A percentile compares a stretch with the other conserved stretches of the same genome.
These are phyloP conservation scores for Orchesella flavescens DNA, from an alignment of 2,888 invertebrate genomes.

Conservation along the genomic window DNA sequence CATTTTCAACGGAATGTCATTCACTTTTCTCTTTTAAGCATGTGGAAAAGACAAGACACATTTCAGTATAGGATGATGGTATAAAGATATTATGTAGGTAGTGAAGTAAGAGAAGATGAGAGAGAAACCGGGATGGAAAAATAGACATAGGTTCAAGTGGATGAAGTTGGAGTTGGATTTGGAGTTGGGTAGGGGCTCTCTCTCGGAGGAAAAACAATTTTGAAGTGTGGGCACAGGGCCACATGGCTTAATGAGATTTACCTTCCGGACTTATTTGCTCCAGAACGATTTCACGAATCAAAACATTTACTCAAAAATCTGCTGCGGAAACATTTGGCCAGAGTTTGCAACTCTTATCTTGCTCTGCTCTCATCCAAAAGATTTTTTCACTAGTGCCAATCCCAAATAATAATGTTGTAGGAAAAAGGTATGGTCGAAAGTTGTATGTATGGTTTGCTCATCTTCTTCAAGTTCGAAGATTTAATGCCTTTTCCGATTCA, in stretches of 20 bases:
- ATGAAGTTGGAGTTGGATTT: background rate
- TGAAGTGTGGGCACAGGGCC: constrained; percentile 69
- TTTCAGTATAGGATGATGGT: background rate
- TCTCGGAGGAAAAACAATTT: constrained; percentile 66
- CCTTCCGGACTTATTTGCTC: constrained; percentile 71
- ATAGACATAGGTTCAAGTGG: constrained; percentile 38
- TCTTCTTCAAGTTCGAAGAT: too few relatives aligned
- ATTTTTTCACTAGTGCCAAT: too few relatives aligned
- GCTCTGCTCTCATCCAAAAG: background rate
- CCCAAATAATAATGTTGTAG: too few relatives aligned
- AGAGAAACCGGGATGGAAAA: constrained; percentile 4
- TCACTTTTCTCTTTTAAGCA: background rate
- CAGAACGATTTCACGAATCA: constrained; percentile 72
- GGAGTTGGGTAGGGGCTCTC: constrained; percentile 9
- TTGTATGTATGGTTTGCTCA: too few relatives aligned
- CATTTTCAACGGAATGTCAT: constrained; percentile 31
- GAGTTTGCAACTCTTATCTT: constrained; percentile 11
- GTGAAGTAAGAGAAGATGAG: background rate
- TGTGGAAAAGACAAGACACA: too few relatives aligned
- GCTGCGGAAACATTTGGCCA: constrained; percentile 64
- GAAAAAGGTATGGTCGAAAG: too few relatives aligned
- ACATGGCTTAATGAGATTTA: constrained; percentile 72
- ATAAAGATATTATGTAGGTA: background rate
- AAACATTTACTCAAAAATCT: constrained; percentile 72
- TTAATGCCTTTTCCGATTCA: too few relatives aligned